Conservation (phyloP, 2,113 vertebrate species). For the Otus sunia region DNA sequence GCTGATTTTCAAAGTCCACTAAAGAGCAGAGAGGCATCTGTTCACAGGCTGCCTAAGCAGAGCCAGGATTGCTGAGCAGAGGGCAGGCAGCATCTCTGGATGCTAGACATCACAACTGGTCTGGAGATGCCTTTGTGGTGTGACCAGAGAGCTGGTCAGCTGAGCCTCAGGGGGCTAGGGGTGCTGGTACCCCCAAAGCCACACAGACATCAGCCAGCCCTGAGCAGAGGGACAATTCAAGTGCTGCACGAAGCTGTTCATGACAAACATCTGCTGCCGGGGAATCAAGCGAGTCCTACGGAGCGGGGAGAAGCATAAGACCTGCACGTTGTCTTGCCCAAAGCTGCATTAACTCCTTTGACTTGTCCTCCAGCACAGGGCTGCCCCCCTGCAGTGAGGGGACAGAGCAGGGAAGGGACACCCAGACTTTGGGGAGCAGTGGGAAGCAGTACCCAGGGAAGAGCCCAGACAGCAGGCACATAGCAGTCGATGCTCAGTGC, state of each 20-base stretch:
- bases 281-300: background rate
- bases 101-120: accelerated
- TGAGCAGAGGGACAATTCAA: accelerated
- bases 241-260: too few relatives aligned
- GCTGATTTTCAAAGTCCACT: background rate
- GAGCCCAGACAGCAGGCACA: too few relatives aligned
- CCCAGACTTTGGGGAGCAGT: accelerated
- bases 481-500: accelerated
- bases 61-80: background rate
- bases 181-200: background rate
- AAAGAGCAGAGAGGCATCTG: background rate
- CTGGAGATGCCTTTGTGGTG: background rate
- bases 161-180: background rate
- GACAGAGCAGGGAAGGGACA: background rate
- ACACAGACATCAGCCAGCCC: too few relatives aligned
- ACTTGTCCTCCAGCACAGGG: background rate
- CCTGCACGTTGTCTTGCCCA: background rate
- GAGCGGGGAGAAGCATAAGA: background rate
- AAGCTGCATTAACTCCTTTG: background rate
- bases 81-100: background rate
- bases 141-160: background rate
- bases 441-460: background rate
- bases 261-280: too few relatives aligned
- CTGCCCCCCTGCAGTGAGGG: background rate
- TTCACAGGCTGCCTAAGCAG: background rate